Evolutionary conservation across 2,113 vertebrate species (phyloP), one percentile per base, ranked within the genome.

Genomic region (Dascyllus trimaculatus): DNA sequence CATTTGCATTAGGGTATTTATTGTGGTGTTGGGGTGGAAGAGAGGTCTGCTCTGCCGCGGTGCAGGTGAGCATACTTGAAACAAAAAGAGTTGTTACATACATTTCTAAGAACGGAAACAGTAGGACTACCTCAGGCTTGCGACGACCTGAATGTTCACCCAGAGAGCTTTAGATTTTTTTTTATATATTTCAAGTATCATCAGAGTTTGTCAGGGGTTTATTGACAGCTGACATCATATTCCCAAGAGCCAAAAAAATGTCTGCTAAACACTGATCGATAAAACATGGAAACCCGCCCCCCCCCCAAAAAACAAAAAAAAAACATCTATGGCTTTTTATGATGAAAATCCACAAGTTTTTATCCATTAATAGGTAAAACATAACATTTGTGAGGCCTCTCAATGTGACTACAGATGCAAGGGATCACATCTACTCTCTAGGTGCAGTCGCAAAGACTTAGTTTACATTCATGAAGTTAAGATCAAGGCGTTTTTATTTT

Each of bases 101-200:
- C 68, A 71, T 78, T 76, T 89, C 19, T 43, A 68, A 46, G 57
- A 51, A 80, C 49, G 24, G 60, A 80, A 89, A 74, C n/a, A 43
- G 25, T 32, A 35, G 32, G 51, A 22, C 32, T 59, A 65, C 46
- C 40, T 82, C 71, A 29, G 38, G 70, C 66, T 54, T 54, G 49
- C 51, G 40, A 61, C 24, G 71, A 74, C 71, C 74, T 56, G 59
- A 84, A 24, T 22, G 71, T 72, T 89, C 78, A 75, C 77, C 80
- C 63, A 25, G 58, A 77, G 80, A 75, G 75, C 80, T 49, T 17
- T 48, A 18, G 7, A 46, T 35, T n/a, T 63, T 69, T 61, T 75
- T 79, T 24, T 75, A 54, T 70, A 60, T 80, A 78, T 80, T 91
- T 90, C 89, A 91, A 89, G 88, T 90, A 85, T 86, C 59, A 48